phyloP scores from a whole-genome alignment of 1,140 invertebrate genomes.

The Psilanteris sp. region DNA sequence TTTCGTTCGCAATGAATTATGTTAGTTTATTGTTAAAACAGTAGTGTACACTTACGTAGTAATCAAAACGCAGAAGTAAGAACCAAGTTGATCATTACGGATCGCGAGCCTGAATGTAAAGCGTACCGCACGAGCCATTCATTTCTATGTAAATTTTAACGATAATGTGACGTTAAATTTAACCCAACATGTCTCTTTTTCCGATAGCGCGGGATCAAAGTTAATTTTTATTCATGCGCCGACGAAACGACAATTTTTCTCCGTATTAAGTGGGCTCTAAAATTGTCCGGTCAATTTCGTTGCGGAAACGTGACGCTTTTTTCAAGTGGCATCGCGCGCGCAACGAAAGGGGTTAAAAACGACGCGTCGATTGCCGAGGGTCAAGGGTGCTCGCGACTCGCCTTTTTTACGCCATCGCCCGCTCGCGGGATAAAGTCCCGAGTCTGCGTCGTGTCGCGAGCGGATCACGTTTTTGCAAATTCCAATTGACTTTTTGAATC shows the following conservation, averaged over 20 bases:
- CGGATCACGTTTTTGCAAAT: too few relatives aligned
- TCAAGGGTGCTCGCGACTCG: conserved; percentile 56
- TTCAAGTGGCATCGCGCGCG: conserved; percentile 69
- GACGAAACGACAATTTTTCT: conserved; percentile 79
- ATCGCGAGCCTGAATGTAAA: conserved; percentile 24
- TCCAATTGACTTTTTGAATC: too few relatives aligned
- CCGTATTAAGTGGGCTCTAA: conserved; percentile 79
- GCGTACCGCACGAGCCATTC: conserved; percentile 41
- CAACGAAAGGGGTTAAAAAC: conserved; percentile 66
- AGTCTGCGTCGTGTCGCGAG: too few relatives aligned
- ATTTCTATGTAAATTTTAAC: conserved; percentile 63
- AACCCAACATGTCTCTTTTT: conserved; percentile 60
- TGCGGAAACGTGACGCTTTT: conserved; percentile 77
- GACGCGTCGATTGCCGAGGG: conserved; percentile 47
- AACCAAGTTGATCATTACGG: conserved; percentile 6
- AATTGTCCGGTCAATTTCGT: conserved; percentile 80
- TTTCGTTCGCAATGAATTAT: too few relatives aligned
- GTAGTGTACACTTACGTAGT: too few relatives aligned
- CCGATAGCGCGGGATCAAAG: conserved; percentile 49
- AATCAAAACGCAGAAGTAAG: too few relatives aligned
- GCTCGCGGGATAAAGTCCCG: conserved; percentile 15
- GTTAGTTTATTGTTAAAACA: too few relatives aligned
- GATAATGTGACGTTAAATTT: conserved; percentile 43
- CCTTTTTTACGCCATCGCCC: conserved; percentile 40
- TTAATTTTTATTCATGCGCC: conserved; percentile 80